A percentile compares a stretch with the other conserved stretches of the same genome.
phyloP scores from a whole-genome alignment of 2,888 invertebrate species.

The Colostygia pectinataria region DNA sequence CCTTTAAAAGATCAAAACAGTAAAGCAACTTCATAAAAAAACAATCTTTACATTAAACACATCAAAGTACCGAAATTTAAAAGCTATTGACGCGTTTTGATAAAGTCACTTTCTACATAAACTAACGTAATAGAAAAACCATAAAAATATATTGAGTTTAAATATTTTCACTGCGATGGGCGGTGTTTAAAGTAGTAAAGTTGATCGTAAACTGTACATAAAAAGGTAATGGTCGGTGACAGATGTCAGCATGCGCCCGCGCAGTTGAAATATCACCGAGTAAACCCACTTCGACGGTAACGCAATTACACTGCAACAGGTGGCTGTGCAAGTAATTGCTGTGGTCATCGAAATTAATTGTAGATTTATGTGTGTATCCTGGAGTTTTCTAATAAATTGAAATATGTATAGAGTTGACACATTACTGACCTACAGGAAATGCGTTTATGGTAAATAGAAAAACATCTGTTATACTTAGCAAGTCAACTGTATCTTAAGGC shows the following conservation, averaged over 20 bases:
- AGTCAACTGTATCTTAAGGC: too few relatives aligned
- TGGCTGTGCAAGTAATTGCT: slow-evolving; percentile 17
- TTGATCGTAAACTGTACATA: slow-evolving; percentile 50
- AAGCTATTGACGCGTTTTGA: slow-evolving; percentile 49
- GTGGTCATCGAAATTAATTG: slow-evolving; percentile 17
- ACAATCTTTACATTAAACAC: slow-evolving; percentile 50
- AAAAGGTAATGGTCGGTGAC: slow-evolving; percentile 58
- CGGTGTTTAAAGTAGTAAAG: slow-evolving; percentile 43
- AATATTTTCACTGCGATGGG: slow-evolving; percentile 68
- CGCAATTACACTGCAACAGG: slow-evolving; percentile 25
- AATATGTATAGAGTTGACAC: neutral
- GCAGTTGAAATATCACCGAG: slow-evolving; percentile 31
- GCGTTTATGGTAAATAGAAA: too few relatives aligned
- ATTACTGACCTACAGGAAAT: slow-evolving; percentile 5
- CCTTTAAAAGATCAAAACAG: slow-evolving; percentile 18
- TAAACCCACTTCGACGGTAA: slow-evolving; percentile 27
- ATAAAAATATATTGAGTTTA: slow-evolving; percentile 71
- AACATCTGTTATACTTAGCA: too few relatives aligned
- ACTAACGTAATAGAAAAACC: slow-evolving; percentile 60
- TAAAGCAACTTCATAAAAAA: slow-evolving; percentile 41
- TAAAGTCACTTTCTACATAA: slow-evolving; percentile 64
- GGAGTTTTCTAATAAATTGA: slow-evolving; percentile 7
- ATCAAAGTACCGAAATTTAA: slow-evolving; percentile 57
- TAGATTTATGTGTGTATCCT: slow-evolving; percentile 20
- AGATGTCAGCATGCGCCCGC: slow-evolving; percentile 51